These are phyloP conservation scores for Balearica regulorum DNA, from an alignment of 2,797 vertebrate genomes.

Conservation along the genomic window DNA sequence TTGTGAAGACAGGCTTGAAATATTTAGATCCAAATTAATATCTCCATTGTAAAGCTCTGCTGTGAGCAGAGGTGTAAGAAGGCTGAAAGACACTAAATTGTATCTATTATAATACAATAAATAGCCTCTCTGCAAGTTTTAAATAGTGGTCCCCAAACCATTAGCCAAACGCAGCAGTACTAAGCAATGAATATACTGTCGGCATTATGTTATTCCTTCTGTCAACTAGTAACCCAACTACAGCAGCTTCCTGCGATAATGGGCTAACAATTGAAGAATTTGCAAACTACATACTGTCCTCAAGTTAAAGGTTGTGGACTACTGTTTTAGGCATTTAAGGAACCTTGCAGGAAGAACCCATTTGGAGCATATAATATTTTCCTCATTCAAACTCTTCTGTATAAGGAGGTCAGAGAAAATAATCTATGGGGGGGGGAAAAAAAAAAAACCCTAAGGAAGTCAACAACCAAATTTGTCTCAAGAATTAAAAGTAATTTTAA, in stretches of 20 bases:
- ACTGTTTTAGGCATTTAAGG: not conserved
- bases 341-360: not conserved
- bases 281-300: not conserved
- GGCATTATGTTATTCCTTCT: not conserved
- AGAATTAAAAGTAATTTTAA: not conserved
- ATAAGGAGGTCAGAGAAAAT: not conserved
- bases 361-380: not conserved
- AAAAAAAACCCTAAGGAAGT: not conserved
- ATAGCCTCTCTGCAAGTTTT: not conserved
- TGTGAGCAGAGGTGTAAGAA: not conserved
- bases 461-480: not conserved
- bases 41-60: not conserved
- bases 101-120: not conserved
- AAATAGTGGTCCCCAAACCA: not conserved
- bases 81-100: not conserved
- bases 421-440: not conserved
- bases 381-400: not conserved
- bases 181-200: not conserved
- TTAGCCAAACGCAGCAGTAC: not conserved
- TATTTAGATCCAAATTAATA: not conserved
- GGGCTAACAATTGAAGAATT: not conserved
- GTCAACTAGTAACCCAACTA: not conserved
- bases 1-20: not conserved
- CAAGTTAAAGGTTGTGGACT: not conserved
- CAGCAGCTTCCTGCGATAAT: not conserved